Conservation (phyloP, 2,113 vertebrate genomes). For the Ranitomeya imitator region DNA sequence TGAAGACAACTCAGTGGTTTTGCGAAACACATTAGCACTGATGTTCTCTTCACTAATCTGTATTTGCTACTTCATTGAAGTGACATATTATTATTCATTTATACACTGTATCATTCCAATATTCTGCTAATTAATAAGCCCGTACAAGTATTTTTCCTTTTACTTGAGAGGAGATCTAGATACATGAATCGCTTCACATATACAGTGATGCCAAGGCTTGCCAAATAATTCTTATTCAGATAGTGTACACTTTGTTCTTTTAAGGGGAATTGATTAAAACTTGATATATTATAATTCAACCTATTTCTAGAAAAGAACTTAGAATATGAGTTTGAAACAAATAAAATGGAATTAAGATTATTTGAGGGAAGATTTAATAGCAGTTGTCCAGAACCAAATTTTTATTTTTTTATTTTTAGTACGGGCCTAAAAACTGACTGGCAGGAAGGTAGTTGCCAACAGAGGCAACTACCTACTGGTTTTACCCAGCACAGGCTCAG, state of each 20-base stretch:
- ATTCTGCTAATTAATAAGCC: neutral
- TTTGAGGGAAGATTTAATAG: too few relatives aligned
- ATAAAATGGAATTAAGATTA: too few relatives aligned
- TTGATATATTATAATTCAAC: neutral
- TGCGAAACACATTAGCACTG: neutral
- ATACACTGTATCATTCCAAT: neutral
- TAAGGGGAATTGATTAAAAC: neutral
- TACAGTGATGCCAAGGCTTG: neutral
- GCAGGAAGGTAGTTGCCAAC: too few relatives aligned
- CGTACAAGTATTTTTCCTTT: neutral
- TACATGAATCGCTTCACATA: neutral
- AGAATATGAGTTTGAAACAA: too few relatives aligned
- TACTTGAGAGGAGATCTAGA: neutral
- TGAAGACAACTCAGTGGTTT: neutral
- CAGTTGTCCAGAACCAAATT: too few relatives aligned
- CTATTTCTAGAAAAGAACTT: neutral
- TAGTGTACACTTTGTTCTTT: neutral
- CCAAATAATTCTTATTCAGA: slow-evolving; percentile 1
- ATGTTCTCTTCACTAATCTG: neutral
- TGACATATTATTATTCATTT: slow-evolving; percentile 3
- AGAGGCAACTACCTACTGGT: too few relatives aligned
- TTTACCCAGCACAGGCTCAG: too few relatives aligned
- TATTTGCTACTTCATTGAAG: neutral
- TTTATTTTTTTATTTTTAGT: too few relatives aligned
- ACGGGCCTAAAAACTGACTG: too few relatives aligned